Base-by-base conservation (phyloP, 2,113 vertebrate genomes). In the Hyperopisus bebe region DNA sequence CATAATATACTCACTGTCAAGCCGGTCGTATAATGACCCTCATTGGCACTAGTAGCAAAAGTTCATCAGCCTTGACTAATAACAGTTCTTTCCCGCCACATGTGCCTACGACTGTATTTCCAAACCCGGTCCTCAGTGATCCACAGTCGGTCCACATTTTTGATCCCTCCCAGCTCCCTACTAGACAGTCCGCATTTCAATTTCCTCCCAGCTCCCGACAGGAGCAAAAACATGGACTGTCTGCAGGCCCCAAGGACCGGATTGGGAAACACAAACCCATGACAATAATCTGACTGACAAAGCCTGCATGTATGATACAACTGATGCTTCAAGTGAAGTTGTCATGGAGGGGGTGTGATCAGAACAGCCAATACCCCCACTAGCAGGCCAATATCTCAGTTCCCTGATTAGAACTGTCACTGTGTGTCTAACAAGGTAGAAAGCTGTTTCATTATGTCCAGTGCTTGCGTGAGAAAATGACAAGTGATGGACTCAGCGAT, bases 321-420 rank as follows among this genome's bases (percentile, higher is more conserved):
- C 48, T n/a, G 1, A 11, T 62, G 58, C 51, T 62, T n/a, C 6
- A 21, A 46, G 42, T 46, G 15, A 89, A 89, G 7, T 48, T 55
- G 39, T 48, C n/a, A 31, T 27, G 84, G 51, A 82, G 51, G 44
- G 5, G 5, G 44, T 58, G 27, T 58, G 53, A 48, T 47, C 82
- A 86, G 84, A 50, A 42, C 17, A 58, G 44, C 42, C 46, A 48
- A 74, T 74, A 62, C 46, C 2, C n/a, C 53, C 2, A 62, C 19
- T 44, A 86, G 82, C 42, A 48, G 82, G 58, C 89, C 46, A 27
- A 62, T 86, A 50, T 70, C 58, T 39, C 83, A 35, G 44, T 21
- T 70, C 89, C 46, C 89, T 70, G 84, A 90, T 90, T 90, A 74
- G 58, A 90, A 7, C 62, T 90, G 86, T 80, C 86, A 90, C 21